phyloP scores from a whole-genome alignment of 2,888 invertebrate species.

The Drosophila rubida region DNA sequence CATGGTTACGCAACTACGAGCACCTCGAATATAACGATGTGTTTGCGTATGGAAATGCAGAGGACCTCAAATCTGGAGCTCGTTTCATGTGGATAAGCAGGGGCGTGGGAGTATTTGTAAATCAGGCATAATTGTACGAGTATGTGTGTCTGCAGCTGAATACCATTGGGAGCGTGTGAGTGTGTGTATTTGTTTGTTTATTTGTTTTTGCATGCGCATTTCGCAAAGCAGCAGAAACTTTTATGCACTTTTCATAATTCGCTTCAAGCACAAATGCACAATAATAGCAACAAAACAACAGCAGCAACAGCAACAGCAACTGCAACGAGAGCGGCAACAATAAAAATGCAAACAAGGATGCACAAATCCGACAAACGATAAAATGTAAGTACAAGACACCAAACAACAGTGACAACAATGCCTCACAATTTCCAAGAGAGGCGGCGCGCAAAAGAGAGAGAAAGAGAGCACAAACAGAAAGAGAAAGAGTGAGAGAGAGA shows the following conservation, averaged over 20 bases:
- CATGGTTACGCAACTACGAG: background rate
- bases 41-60: conserved; percentile 45
- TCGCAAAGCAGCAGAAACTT: conserved; percentile 64
- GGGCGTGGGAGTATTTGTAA: conserved; percentile 52
- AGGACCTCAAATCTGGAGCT: conserved; percentile 1
- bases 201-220: conserved; percentile 66
- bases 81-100: conserved; percentile 35
- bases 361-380: conserved; percentile 58
- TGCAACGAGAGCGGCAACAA: conserved; percentile 17
- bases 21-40: conserved; percentile 6
- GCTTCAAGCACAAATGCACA: conserved; percentile 77
- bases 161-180: conserved; percentile 5
- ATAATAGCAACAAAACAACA: conserved; percentile 58
- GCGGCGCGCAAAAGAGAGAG: background rate
- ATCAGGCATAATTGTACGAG: conserved; percentile 51
- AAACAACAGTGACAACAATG: conserved; percentile 67
- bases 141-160: conserved; percentile 25
- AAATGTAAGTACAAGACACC: conserved; percentile 50
- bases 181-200: conserved; percentile 26
- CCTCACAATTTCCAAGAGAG: conserved; percentile 36
- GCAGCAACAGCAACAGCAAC: conserved; percentile 26
- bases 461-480: background rate
- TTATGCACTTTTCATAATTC: conserved; percentile 73
- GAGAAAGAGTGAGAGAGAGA: background rate
- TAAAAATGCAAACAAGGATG: conserved; percentile 37